Evolutionary conservation across 2,113 vertebrate species (phyloP).

Genomic region (Paradisaea rubra): DNA sequence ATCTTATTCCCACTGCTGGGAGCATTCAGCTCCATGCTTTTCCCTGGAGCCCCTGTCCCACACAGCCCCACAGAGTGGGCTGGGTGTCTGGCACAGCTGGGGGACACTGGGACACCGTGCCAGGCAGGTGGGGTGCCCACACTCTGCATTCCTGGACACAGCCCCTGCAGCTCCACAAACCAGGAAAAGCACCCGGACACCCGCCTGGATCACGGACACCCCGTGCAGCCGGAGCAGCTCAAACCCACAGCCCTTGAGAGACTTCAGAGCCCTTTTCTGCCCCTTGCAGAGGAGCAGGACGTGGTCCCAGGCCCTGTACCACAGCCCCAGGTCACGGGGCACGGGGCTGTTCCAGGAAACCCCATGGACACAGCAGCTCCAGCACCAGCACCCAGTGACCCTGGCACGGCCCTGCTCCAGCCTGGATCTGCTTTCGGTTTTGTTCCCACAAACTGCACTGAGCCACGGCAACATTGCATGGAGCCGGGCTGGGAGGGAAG

Average conservation of each 20-base stretch:
- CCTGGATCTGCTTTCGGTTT: background rate
- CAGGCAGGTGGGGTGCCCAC: background rate
- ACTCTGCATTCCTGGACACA: background rate
- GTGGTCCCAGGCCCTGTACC: background rate
- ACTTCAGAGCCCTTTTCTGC: background rate
- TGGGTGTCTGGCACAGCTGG: fast-evolving
- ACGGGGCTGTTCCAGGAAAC: background rate
- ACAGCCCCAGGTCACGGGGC: background rate
- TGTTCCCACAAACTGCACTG: background rate
- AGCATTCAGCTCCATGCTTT: fast-evolving
- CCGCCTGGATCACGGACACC: fast-evolving
- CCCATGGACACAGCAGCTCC: fast-evolving
- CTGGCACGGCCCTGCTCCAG: fast-evolving
- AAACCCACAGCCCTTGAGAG: fast-evolving
- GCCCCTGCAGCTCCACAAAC: fast-evolving
- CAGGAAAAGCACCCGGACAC: fast-evolving
- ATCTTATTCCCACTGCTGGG: background rate
- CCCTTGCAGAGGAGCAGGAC: background rate
- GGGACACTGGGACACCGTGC: fast-evolving
- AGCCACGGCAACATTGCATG: fast-evolving
- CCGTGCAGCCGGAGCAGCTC: fast-evolving
- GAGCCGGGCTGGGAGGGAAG: background rate
- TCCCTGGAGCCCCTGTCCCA: background rate
- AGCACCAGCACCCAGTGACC: background rate
- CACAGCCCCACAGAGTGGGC: fast-evolving